Base-by-base conservation (phyloP, 2,113 vertebrate genomes). In the Odocoileus hemionus region DNA sequence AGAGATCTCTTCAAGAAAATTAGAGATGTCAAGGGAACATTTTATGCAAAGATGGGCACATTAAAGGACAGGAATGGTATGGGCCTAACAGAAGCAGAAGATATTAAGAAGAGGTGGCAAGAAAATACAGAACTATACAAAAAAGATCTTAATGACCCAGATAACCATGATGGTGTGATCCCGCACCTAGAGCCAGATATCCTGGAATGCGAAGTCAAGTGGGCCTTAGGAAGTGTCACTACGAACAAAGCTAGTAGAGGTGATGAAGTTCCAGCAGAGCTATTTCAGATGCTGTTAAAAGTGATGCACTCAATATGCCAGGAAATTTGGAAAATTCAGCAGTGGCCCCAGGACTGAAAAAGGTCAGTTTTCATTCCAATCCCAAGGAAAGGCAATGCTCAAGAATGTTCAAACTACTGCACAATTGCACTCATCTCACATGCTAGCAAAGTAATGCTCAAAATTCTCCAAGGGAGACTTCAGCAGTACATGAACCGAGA, bases 401-500 rank as follows among this genome's bases (percentile, higher is more conserved):
- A 70, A 21, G 4, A 70, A 36, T 70, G n/a, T 36, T 36, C 17
- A 11, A 70, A 21, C n/a, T 70, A 36, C n/a, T n/a, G n/a, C 17
- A 21, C 64, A 70, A 21, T 5, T 70, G n/a, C 64, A 36, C n/a
- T 70, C 33, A 70, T 70, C n/a, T 70, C 9, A 36, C n/a, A 70
- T 70, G n/a, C 19, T 70, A 70, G n/a, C 9, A 36, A 36, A 70
- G n/a, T 70, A 36, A 70, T 70, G 64, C 64, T 70, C 17, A 70
- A 70, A 70, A 36, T 70, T 36, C n/a, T 70, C n/a, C n/a, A 36
- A 67, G 33, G 17, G 8, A 67, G 17, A 4, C n/a, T 21, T 67
- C 9, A 67, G 2, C 10, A 36, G 17, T 36, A 36, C 2, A 0
- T 36, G 64, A 36, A 67, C 64, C 0, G 2, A 21, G 64, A 67